Conservation (phyloP, 2,113 vertebrate genomes). For the Castor canadensis region DNA sequence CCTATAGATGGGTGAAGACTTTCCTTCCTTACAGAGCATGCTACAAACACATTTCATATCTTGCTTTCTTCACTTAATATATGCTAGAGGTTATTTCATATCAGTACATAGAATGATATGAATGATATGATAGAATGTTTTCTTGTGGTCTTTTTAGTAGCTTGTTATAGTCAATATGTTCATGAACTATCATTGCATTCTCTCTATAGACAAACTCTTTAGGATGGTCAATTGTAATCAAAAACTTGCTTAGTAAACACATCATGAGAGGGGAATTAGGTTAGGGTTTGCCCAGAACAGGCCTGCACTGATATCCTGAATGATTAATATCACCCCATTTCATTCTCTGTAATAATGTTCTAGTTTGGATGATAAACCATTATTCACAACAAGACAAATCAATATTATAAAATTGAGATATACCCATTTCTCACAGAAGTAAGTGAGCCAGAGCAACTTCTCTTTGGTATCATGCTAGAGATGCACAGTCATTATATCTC, state of each 20-base stretch:
- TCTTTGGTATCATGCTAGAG: not conserved
- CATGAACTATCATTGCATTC: not conserved
- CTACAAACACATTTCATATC: not conserved
- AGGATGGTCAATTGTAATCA: not conserved
- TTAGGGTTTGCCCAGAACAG: not conserved
- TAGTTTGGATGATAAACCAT: not conserved
- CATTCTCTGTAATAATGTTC: not conserved
- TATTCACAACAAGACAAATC: not conserved
- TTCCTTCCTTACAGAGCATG: not conserved
- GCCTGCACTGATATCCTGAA: not conserved
- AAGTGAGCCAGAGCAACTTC: not conserved
- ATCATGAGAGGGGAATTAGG: not conserved
- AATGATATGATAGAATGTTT: too few species aligned
- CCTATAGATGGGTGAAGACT: not conserved
- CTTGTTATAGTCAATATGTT: not conserved
- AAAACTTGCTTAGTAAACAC: constrained; percentile 10
- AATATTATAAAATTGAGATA: not conserved
- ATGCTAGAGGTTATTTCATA: not conserved
- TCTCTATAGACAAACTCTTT: not conserved
- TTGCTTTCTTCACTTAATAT: not conserved
- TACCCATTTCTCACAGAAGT: not conserved
- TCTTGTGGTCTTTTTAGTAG: not conserved
- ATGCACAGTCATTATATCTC: not conserved
- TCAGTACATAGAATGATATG: not conserved
- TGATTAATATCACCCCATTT: not conserved